Evolutionary conservation across 1,140 invertebrate species (phyloP), one percentile per base, ranked within the genome.

Genomic region (Bombus fervidus): DNA sequence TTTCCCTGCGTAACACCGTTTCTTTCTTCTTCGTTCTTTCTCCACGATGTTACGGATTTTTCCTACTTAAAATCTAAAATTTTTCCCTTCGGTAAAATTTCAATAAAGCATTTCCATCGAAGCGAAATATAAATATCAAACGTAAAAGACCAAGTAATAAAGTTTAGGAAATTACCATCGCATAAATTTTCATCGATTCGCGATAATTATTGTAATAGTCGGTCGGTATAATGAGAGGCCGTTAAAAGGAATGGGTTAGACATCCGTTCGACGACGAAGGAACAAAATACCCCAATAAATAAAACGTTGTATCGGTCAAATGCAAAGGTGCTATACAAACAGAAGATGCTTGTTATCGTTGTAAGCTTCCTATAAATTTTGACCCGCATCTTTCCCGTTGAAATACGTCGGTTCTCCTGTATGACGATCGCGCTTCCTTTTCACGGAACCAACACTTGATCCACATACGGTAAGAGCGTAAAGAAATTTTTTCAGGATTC

Each of bases 311-410:
- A 13, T 28, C 5, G 34, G 15, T 28, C 47, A 62, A 39, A 64
- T 43, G 74, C 47, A 57, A 83, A 69, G 0, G 10, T 12, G 4
- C 28, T 62, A 0, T 41, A 37, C 80, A 28, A 59, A 68, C 64
- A 6, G 66, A 62, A 57, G 41, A 41, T 18, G 53, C 37, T 18
- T 37, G 68, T 85, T 80, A 64, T 80, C 83, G 57, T 39, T n/a
- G 25, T 31, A 15, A 53, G 31, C 57, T 41, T 47, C 57, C 76
- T 47, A 80, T 85, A 85, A 84, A 85, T 85, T 62, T 39, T 53
- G 13, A n/a, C 83, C 83, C 83, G 83, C 83, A 85, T 85, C 83
- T 72, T 66, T 31, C 34, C 57, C 9, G 53, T 12, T 85, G 59
- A 85, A 80, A 64, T 80, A 80, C 57, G 3, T 34, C 64, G 66